Evolutionary conservation across 2,113 vertebrate genomes (phyloP).

Genomic region (Tapirus terrestris): DNA sequence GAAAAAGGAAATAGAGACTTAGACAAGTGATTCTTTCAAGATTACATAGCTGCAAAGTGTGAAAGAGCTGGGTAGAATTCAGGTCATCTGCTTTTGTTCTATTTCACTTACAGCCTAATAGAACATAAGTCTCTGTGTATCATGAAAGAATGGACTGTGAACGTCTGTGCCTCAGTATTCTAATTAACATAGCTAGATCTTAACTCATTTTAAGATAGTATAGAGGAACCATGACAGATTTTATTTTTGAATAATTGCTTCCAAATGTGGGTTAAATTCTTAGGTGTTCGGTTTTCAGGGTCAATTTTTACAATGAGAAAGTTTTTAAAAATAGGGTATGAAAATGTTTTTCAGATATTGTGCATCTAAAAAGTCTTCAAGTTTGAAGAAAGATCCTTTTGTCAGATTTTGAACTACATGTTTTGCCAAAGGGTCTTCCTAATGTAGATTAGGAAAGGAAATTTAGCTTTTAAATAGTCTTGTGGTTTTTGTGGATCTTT

Average conservation of each 20-base stretch:
- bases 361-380: neutral
- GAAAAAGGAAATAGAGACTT: neutral
- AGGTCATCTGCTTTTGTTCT: neutral
- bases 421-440: neutral
- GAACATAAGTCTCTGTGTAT: neutral
- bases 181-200: neutral
- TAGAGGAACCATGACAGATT: neutral
- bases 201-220: constrained; percentile 5
- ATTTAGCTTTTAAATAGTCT: neutral
- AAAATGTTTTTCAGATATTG: neutral
- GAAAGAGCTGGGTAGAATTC: neutral
- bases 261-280: neutral
- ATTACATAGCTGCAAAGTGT: neutral
- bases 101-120: neutral
- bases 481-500: neutral
- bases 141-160: neutral
- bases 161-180: neutral
- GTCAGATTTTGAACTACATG: neutral
- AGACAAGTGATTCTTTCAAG: neutral
- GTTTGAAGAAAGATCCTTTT: neutral
- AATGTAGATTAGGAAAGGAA: neutral
- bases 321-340: neutral
- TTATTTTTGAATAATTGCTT: neutral
- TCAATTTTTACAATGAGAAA: neutral
- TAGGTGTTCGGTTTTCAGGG: neutral